Evolutionary conservation across 2,113 vertebrate species (phyloP).

Genomic region (Catharus bicknelli): DNA sequence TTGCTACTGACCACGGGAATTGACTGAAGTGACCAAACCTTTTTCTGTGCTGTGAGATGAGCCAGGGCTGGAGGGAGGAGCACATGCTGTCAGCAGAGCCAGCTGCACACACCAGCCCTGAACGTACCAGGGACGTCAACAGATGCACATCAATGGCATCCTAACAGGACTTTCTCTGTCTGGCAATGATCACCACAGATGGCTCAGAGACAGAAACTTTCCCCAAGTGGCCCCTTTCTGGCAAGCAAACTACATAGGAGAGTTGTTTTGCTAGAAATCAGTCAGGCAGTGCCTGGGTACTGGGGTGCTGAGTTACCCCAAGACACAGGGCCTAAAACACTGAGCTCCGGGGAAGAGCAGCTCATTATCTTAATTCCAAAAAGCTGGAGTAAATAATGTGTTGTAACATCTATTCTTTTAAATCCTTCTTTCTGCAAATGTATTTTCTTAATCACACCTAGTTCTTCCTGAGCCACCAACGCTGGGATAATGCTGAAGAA

Average conservation of each 20-base stretch:
- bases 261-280: not conserved
- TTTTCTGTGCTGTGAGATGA: not conserved
- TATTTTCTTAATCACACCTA: conserved; percentile 40
- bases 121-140: not conserved
- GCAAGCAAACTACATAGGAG: not conserved
- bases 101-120: conserved; percentile 37
- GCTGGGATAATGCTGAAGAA: conserved; percentile 37
- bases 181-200: conserved; percentile 46
- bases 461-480: conserved; percentile 35
- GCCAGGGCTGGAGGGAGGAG: no score
- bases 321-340: not conserved
- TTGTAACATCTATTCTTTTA: conserved; percentile 13
- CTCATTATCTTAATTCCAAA: not conserved
- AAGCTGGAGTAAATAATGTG: not conserved
- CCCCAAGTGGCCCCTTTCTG: conserved; percentile 36
- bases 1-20: not conserved
- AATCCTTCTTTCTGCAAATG: not conserved
- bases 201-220: conserved; percentile 16
- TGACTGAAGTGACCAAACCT: not conserved
- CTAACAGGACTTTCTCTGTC: not conserved
- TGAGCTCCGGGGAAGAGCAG: not conserved
- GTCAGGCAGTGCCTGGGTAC: not conserved
- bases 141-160: conserved; percentile 47
- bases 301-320: not conserved
- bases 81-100: not conserved